Evolutionary conservation across 2,888 invertebrate genomes (phyloP), one percentile per base, ranked within the genome.

Genomic region (Limnephilus marmoratus): DNA sequence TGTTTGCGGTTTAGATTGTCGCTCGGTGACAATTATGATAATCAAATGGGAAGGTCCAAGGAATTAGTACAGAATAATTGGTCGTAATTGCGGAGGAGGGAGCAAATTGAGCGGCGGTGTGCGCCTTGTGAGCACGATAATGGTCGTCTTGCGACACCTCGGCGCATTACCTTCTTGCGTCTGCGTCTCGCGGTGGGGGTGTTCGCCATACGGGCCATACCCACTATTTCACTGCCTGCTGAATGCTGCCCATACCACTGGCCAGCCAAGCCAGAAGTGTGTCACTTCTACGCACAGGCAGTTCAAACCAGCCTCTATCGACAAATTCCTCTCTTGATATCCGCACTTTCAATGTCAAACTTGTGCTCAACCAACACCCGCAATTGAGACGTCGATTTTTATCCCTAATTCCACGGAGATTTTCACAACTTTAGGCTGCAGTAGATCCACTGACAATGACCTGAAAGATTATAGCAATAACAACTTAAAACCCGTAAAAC

Each of bases 41-140:
- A 45, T 37, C 13, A 49, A 86, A 86, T 86, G 86, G 86, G 86
- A 86, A 86, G 86, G 86, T 86, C 86, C 45, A 11, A n/a, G 49
- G 45, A 86, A 86, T 86, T 86, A 86, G 86, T 45, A 45, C 86
- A 86, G 86, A 86, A 86, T 86, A 15, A 86, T 68, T 68, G 68
- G 9, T 68, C 68, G 68, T 68, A 68, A 68, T 86, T 86, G 86
- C 86, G 86, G 86, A 86, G 41, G 29, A 86, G 29, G 41, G 86
- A 15, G 45, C 29, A 15, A n/a, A n/a, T n/a, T 9, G 37, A 68
- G 68, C 68, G 68, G n/a, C 68, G 37, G 86, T 49, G 11, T 29
- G 41, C 45, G 45, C n/a, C 45, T 45, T n/a, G 86, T 45, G 45
- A 68, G 24, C 68, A 24, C 68, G 68, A 68, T 68, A 41, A 45